Conservation (phyloP, 2,797 vertebrate species). For the Tadarida brasiliensis region DNA sequence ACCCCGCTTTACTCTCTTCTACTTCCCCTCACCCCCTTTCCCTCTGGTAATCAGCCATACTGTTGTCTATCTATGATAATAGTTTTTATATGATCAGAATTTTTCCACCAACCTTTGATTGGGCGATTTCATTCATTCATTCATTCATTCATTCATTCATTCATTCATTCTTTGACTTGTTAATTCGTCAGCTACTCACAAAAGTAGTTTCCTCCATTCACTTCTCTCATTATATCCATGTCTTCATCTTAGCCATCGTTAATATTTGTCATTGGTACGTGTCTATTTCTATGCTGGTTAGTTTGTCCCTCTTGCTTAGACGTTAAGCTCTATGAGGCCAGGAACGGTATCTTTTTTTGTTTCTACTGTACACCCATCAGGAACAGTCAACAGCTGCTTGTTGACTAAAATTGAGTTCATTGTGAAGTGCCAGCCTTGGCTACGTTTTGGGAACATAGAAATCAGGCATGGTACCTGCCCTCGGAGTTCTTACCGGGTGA, state of each 20-base stretch:
- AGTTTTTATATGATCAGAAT: background rate
- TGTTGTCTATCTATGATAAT: background rate
- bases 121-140: too few relatives aligned
- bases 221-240: background rate
- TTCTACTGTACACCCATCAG: background rate
- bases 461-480: background rate
- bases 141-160: background rate
- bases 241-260: background rate
- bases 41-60: background rate
- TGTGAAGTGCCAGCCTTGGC: background rate
- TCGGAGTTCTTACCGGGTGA: background rate
- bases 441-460: background rate
- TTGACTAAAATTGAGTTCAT: background rate
- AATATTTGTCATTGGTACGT: background rate
- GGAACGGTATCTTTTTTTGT: background rate
- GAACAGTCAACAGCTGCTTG: background rate
- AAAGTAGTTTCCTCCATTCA: background rate
- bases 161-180: background rate
- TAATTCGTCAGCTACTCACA: background rate
- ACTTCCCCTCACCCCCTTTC: background rate
- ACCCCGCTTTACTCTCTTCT: background rate
- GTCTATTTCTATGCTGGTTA: background rate
- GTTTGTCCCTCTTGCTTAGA: background rate
- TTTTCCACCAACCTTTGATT: background rate
- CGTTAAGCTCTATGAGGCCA: background rate